Conservation (phyloP, 2,888 invertebrate genomes). For the Acanthopleura granulata region DNA sequence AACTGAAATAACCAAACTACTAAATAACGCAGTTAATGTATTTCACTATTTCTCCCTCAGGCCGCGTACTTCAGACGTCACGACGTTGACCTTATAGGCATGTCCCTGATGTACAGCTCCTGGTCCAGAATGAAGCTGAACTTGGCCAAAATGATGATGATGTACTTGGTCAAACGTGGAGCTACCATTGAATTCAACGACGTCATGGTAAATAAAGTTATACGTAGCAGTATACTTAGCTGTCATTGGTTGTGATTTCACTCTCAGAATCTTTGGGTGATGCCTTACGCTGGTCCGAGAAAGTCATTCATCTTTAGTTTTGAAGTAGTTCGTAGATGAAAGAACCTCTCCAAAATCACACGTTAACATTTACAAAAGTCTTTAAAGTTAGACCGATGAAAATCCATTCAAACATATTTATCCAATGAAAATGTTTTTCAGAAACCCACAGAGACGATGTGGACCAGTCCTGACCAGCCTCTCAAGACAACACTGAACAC, state of each 20-base stretch:
- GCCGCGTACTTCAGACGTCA: background rate
- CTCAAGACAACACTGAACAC: background rate
- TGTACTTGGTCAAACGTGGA: background rate
- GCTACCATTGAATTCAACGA: background rate
- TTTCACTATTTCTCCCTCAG: background rate
- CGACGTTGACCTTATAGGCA: background rate
- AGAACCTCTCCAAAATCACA: too few species aligned
- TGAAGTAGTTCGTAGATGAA: too few species aligned
- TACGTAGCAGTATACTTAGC: background rate
- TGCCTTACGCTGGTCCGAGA: too few species aligned
- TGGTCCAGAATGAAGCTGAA: conserved; percentile 2
- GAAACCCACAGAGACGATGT: background rate
- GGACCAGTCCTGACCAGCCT: background rate
- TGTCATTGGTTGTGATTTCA: too few species aligned
- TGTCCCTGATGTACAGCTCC: background rate
- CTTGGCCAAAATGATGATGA: background rate
- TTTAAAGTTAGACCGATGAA: too few species aligned
- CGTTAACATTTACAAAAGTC: too few species aligned
- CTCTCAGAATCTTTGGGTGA: too few species aligned
- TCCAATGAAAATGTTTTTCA: background rate
- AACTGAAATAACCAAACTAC: background rate
- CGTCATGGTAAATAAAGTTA: background rate
- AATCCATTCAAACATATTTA: background rate
- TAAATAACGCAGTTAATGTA: background rate
- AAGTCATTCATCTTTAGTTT: too few species aligned